Evolutionary conservation across 2,888 invertebrate species (phyloP).

Genomic region (Myopa tessellatipennis): DNA sequence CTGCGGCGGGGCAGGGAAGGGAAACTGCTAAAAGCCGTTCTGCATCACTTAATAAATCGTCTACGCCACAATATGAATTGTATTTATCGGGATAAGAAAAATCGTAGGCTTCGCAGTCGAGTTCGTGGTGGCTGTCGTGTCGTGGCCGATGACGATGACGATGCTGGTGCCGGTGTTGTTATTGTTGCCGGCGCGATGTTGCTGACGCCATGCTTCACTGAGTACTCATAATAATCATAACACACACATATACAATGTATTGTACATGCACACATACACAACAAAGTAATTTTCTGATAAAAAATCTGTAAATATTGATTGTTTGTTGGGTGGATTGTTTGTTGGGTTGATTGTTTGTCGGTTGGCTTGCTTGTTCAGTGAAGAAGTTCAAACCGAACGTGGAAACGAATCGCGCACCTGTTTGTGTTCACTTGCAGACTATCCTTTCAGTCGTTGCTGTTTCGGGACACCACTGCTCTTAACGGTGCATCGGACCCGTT

Average conservation of each 20-base stretch:
- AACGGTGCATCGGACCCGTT: conserved; percentile 27
- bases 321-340: conserved; percentile 14
- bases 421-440: conserved; percentile 13
- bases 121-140: neutral
- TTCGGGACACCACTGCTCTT: neutral
- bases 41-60: conserved; percentile 40
- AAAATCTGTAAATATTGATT: conserved; percentile 28
- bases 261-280: neutral
- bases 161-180: neutral
- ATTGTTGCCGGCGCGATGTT: conserved; percentile 9
- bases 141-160: conserved; percentile 13
- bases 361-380: neutral
- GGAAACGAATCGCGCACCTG: conserved; percentile 35
- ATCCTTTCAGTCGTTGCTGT: neutral
- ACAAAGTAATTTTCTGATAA: conserved; percentile 54
- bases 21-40: conserved; percentile 16
- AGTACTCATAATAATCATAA: conserved; percentile 44
- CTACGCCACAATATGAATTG: conserved; percentile 28
- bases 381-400: conserved; percentile 47
- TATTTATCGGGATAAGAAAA: conserved; percentile 16
- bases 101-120: neutral
- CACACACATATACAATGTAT: neutral
- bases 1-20: neutral
- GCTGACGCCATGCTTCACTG: conserved; percentile 36
- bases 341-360: conserved; percentile 16